These are phyloP conservation scores for Euzophera pinguis DNA, from an alignment of 2,888 invertebrate genomes.

Conservation along the genomic window DNA sequence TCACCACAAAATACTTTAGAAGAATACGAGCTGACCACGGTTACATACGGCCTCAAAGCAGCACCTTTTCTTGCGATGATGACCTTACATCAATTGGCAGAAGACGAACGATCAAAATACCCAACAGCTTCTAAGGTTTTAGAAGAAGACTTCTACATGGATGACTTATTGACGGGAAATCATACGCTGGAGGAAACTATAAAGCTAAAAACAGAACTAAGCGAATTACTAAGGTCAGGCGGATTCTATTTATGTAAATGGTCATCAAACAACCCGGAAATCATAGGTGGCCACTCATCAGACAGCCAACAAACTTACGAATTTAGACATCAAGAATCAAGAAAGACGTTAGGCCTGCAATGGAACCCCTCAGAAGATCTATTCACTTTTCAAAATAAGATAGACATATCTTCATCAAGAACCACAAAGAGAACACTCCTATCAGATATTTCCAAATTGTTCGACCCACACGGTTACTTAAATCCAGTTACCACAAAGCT, in stretches of 20 bases:
- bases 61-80: neutral
- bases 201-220: conserved; percentile 1
- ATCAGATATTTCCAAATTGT: conserved; percentile 24
- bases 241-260: conserved; percentile 10
- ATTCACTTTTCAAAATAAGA: neutral
- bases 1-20: neutral
- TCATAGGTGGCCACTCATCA: neutral
- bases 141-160: neutral
- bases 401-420: neutral
- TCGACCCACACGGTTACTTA: conserved; percentile 26
- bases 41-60: neutral
- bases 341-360: neutral
- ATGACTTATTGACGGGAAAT: neutral
- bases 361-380: neutral
- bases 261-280: neutral
- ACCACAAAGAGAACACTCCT: neutral
- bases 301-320: neutral
- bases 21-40: neutral
- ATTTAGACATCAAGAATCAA: neutral
- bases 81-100: conserved; percentile 3
- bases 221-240: conserved; percentile 2
- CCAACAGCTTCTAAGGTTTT: conserved; percentile 3
- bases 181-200: neutral
- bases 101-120: neutral
- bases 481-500: conserved; percentile 21